Base-by-base conservation (phyloP, 2,797 vertebrate genomes). In the Artibeus lituratus region DNA sequence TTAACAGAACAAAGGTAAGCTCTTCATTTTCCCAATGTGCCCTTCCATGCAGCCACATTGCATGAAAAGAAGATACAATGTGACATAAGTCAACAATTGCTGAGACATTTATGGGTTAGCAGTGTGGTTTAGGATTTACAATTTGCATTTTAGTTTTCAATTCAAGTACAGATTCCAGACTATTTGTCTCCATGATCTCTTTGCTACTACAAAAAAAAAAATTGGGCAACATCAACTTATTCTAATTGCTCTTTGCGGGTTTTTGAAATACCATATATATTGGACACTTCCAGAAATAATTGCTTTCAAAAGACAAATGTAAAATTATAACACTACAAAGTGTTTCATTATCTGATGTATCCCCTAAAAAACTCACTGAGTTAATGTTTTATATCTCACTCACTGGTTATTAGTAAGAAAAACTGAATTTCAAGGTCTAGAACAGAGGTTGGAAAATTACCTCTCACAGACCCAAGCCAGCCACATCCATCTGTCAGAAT, bases 61-160 rank as follows among this genome's bases (percentile, higher is more conserved):
- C 0, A 37, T 5, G 16, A 62, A 87, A 90, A 89, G 72, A 88
- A 87, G 94, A 65, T 18, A 51, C 10, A 77, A 10, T 37, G 14
- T 39, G 37, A 67, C 15, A 16, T 29, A 83, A 12, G 22, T 65
- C 37, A 81, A 42, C 29, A 53, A 90, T 55, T 35, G 73, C 35
- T 57, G 76, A 90, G 77, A 39, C 29, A 39, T 47, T 39, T 37
- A 21, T n/a, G 55, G 19, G 14, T 80, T 37, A n/a, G 62, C 24
- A 8, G 4, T 26, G 62, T 57, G 35, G 59, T 87, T 80, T 80
- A 59, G 29, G 10, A 83, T 74, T 35, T 53, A 62, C 0, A 70
- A 92, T 62, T 76, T 95, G 12, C 10, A n/a, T 65, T 78, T 92
- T 69, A 69, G 35, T 82, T 93, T 77, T 73, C 42, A 87, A 83